phyloP scores from a whole-genome alignment of 2,113 vertebrate genomes.

The Hypomesus transpacificus region DNA sequence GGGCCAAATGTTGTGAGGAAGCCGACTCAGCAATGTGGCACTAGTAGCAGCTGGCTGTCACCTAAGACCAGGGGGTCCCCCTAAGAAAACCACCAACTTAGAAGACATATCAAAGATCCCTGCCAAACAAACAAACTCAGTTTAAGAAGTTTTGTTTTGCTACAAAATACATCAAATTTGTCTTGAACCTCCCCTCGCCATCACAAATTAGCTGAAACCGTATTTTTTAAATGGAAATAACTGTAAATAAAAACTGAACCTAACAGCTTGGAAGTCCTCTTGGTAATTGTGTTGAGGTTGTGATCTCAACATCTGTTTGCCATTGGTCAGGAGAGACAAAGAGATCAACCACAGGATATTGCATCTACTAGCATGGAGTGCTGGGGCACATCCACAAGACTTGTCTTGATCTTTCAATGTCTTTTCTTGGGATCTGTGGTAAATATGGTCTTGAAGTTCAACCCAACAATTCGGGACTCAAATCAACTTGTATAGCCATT shows the following conservation, averaged over 20 bases:
- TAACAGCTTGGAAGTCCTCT: constrained; percentile 32
- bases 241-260: constrained; percentile 10
- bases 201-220: background rate
- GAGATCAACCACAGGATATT: constrained; percentile 78
- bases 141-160: background rate
- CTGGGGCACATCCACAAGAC: constrained; percentile 54
- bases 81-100: background rate
- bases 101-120: background rate
- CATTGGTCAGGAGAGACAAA: constrained; percentile 64
- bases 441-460: constrained; percentile 1
- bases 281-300: constrained; percentile 38
- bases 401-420: constrained; percentile 50
- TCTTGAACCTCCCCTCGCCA: no score
- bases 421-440: constrained; percentile 48
- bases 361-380: constrained; percentile 64
- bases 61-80: background rate
- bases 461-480: background rate
- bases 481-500: no score
- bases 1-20: constrained; percentile 64
- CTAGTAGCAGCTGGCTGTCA: constrained; percentile 53
- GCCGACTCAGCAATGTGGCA: constrained; percentile 52
- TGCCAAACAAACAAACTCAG: background rate
- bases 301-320: constrained; percentile 73
- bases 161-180: no score
- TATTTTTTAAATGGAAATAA: background rate